Evolutionary conservation across 2,888 invertebrate genomes (phyloP), one percentile per base, ranked within the genome.

Genomic region (Mesoligia furuncula): DNA sequence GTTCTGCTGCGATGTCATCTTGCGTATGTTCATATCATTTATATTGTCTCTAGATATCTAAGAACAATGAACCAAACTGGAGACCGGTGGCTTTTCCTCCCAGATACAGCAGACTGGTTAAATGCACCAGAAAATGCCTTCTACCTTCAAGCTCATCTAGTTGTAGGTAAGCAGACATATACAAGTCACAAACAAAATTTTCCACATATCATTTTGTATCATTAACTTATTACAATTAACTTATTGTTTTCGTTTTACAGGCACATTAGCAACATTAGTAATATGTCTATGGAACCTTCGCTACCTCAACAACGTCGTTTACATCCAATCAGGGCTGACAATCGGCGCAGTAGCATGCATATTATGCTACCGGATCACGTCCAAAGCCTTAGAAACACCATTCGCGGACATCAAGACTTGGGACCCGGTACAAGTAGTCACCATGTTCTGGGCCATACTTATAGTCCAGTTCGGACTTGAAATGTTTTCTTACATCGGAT

Each of bases 21-120:
- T 36, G 3, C 13, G 0, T 13, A 48, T 61, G 2, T 66, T 77
- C 20, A 68, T 61, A 4, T 11, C 27, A 6, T 45, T 42, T 13
- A 8, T 7, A 4, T 31, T 45, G 36, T 54, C 15, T 64, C 4
- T 87, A 93, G 97, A 72, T 97, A 98, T 84, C 93, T 98, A 45
- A 96, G 98, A 85, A 97, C 97, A 79, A 97, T 99, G 93, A 99
- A 99, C 94, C 98, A 98, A 90, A 99, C 99, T 0, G 99, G 99
- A 0, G 98, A 99, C 92, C 98, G 99, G 90, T 99, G 98, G 98
- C 96, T 98, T 62, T 97, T 98, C 91, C 92, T 98, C 24, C 98
- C 98, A 0, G 99, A 99, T 92, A 96, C 98, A 27, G 97, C 98
- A 0, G 98, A 98, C 88, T 98, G 98, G 97, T 93, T 98, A 57